Conservation (phyloP, 53 echinoderm and acorn worm species). For the Echinometra lucunter region DNA sequence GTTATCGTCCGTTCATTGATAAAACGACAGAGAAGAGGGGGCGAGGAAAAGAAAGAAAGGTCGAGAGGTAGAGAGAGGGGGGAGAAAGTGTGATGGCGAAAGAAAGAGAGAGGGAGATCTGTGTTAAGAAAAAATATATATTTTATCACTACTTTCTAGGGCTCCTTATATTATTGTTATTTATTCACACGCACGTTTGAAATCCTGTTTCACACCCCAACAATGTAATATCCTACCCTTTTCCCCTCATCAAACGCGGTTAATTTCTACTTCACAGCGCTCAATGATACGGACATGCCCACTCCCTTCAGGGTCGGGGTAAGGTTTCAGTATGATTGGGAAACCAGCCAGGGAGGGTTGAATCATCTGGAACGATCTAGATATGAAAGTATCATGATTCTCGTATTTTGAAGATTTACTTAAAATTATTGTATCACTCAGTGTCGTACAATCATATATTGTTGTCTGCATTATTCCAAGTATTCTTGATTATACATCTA, state of each 20-base stretch:
- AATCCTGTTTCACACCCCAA: neutral
- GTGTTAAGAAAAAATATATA: no score
- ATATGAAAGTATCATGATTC: neutral
- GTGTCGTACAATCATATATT: no score
- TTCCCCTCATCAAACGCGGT: neutral
- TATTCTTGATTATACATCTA: no score
- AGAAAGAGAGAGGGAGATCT: neutral
- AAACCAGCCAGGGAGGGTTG: neutral
- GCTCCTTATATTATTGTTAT: neutral
- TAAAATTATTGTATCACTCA: no score
- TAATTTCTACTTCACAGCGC: neutral
- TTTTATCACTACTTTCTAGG: no score
- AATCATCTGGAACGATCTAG: neutral
- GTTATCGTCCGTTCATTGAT: neutral
- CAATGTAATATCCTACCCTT: neutral
- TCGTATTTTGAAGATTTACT: neutral
- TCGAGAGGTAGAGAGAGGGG: neutral
- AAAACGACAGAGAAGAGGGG: neutral
- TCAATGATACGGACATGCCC: slow-evolving; percentile 23
- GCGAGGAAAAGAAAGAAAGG: neutral
- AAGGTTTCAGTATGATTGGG: neutral
- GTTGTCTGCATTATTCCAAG: no score
- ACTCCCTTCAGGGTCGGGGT: neutral
- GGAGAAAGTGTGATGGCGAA: neutral
- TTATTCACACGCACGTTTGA: neutral